Conservation (phyloP, 2,888 invertebrate species). For the Agrilus biguttatus region DNA sequence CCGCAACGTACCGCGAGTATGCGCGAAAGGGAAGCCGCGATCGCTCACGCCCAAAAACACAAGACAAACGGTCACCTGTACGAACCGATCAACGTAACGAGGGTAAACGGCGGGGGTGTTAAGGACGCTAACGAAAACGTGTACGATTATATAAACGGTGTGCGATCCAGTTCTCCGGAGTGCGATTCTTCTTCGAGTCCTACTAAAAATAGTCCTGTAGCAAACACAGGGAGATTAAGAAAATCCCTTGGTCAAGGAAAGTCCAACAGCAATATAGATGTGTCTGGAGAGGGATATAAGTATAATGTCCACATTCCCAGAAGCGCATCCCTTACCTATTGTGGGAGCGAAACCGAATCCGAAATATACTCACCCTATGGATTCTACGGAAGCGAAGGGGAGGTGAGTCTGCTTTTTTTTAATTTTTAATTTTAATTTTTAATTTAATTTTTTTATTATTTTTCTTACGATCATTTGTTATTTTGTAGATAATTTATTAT, state of each 20-base stretch:
- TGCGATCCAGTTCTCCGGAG: constrained; percentile 53
- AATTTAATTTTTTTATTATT: constrained; percentile 1
- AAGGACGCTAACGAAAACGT: constrained; percentile 38
- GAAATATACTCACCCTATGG: constrained; percentile 74
- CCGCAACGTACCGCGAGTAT: constrained; percentile 78
- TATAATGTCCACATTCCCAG: constrained; percentile 43
- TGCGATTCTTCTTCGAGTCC: constrained; percentile 50
- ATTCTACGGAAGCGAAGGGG: constrained; percentile 50
- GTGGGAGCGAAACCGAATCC: constrained; percentile 70
- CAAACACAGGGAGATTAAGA: constrained; percentile 25
- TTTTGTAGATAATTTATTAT: no score
- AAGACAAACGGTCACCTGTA: constrained; percentile 16
- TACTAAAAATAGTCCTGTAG: constrained; percentile 30
- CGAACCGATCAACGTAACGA: constrained; percentile 20
- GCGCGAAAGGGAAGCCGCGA: constrained; percentile 59
- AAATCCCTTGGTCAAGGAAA: constrained; percentile 28
- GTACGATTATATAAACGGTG: constrained; percentile 49
- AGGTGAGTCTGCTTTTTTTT: constrained; percentile 17
- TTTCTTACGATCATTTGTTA: not conserved
- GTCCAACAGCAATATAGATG: constrained; percentile 37
- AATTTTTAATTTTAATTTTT: no score
- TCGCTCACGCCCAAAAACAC: constrained; percentile 32
- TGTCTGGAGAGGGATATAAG: constrained; percentile 42
- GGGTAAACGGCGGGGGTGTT: constrained; percentile 15
- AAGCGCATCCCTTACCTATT: constrained; percentile 61